Conservation (phyloP, 2,113 vertebrate species). For the Poeciliopsis turrubarensis region DNA sequence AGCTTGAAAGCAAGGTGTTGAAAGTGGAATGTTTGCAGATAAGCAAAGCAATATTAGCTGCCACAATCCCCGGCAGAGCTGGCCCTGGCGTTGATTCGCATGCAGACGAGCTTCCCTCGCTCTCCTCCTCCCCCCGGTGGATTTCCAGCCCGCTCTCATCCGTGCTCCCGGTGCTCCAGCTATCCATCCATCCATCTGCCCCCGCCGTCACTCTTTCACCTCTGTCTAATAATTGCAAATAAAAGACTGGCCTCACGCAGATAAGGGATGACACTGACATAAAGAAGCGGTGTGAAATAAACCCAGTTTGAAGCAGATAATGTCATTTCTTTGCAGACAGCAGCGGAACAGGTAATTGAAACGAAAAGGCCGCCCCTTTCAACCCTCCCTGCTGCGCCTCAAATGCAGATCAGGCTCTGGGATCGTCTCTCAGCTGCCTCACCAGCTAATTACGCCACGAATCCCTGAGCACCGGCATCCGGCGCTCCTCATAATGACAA, state of each 20-base stretch:
- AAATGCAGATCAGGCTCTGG: conserved; percentile 53
- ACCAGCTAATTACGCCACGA: conserved; percentile 58
- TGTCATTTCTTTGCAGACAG: conserved; percentile 46
- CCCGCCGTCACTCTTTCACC: conserved; percentile 45
- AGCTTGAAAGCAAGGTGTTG: neutral
- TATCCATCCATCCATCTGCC: conserved; percentile 1
- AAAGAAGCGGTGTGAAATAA: conserved; percentile 39
- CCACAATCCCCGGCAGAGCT: neutral
- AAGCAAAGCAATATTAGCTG: neutral
- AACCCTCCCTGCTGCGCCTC: conserved; percentile 45
- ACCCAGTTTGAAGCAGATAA: conserved; percentile 41
- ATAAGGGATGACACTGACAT: conserved; percentile 37
- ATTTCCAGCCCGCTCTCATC: conserved; percentile 40
- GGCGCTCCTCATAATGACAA: conserved; percentile 40
- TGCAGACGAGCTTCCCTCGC: neutral
- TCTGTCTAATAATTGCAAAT: conserved; percentile 46
- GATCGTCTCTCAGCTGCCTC: conserved; percentile 47
- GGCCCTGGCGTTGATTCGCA: neutral
- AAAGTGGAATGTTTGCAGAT: neutral
- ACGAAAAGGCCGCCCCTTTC: conserved; percentile 40
- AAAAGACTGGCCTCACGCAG: conserved; percentile 13
- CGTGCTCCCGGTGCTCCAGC: neutral
- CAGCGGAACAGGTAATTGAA: conserved; percentile 62
- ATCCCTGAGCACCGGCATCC: conserved; percentile 33
- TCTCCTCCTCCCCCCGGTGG: conserved; percentile 11